Base-by-base conservation (phyloP, 2,113 vertebrate species). In the Spea bombifrons region DNA sequence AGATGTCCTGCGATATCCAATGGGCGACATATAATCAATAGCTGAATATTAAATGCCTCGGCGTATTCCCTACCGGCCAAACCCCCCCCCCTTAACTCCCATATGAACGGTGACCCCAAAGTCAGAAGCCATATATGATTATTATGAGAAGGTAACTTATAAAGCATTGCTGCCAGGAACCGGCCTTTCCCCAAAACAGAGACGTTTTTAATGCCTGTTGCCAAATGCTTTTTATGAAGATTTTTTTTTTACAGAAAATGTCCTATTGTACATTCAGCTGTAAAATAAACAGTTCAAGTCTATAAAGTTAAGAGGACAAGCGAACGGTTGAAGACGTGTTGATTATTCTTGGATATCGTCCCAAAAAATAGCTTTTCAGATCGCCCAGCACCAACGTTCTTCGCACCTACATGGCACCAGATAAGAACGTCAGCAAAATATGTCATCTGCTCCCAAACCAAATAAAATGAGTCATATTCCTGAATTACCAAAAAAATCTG, bases 41-140 rank as follows among this genome's bases (percentile, higher is more conserved):
- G 84, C 81, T 65, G 85, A 84, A 66, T 85, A 87, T 13, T 52
- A 75, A 84, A 82, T 72, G 75, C 84, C 80, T 86, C 81, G 53
- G 71, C 80, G 69, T 75, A 80, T 84, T 86, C 83, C 81, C 66
- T 84, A 80, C 84, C 83, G 75, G 44, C 65, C 30, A 82, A 66
- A 59, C 2, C 72, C 75, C 79, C 84, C 83, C 81, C 67, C 52
- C 85, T 86, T 86, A 83, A 84, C 83, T 81, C 83, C 55, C 83
- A 81, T 83, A 75, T 79, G 86, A 81, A 75, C 82, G 45, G 57
- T 82, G 79, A 48, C 74, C 43, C 50, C 78, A 75, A 78, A 50
- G 76, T 57, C 66, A 84, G 61, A 76, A 83, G 78, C 49, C 76
- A 83, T 88, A 81, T 50, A 47, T 66, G 66, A 81, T 88, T 80